Evolutionary conservation across 2,113 vertebrate species (phyloP), one percentile per base, ranked within the genome.

Genomic region (Piprites chloris): DNA sequence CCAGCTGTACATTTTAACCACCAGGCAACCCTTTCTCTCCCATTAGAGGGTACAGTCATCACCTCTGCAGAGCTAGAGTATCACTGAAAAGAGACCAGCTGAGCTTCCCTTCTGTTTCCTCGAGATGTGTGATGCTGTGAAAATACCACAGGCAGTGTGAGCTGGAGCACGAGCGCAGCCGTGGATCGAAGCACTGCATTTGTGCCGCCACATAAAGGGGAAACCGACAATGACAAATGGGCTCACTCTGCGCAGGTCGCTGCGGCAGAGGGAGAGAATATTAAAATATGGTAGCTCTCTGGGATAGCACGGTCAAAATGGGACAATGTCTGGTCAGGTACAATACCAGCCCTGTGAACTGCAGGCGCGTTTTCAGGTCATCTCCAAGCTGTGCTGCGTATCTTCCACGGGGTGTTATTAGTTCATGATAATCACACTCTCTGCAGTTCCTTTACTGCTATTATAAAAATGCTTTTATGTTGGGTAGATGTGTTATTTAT

Each of bases 401-500:
- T 65, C 85, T 95, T 95, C 80, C 87, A 1, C 2, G 3, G 28
- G 6, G 16, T 92, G 73, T 78, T 96, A 91, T 95, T 95, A 95
- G 73, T 74, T 89, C 71, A 95, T 92, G 79, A 68, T 95, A 95
- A 90, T 76, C 81, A 93, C 67, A 89, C 71, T 91, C 87, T 95
- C 94, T 90, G 89, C 94, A 87, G 88, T 90, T 96, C 87, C 58
- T 96, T 97, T 96, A 96, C 84, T 93, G 75, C 72, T 61, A 76
- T 96, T 95, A 91, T 76, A 87, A 95, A 97, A 96, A 91, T 53
- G 91, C 92, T 91, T 89, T 95, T 90, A 95, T 86, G 66, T 87
- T 94, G 72, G 56, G 67, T 87, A 72, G 75, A 72, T 96, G 80
- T 95, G 80, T 97, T 98, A 97, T 97, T 97, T 97, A 95, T 93